Conservation (phyloP, 2,888 invertebrate species). For the Acronicta alni region DNA sequence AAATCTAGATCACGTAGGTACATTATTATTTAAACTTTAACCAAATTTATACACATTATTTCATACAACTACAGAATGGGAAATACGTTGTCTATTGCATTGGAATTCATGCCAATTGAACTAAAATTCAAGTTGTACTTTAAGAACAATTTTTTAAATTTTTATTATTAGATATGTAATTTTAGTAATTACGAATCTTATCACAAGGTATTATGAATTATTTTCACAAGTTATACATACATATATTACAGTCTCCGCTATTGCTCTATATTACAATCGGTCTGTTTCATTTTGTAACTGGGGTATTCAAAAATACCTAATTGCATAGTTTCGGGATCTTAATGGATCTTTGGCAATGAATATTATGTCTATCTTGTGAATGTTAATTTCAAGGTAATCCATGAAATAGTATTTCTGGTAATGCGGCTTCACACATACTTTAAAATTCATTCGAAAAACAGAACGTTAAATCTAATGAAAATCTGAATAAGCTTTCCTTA, state of each 20-base stretch:
- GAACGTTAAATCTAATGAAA: too few species aligned
- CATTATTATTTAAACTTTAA: constrained; percentile 6
- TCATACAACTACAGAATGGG: constrained; percentile 21
- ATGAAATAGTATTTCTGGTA: too few species aligned
- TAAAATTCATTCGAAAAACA: too few species aligned
- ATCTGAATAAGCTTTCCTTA: too few species aligned
- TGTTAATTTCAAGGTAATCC: too few species aligned
- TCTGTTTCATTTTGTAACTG: constrained; percentile 18
- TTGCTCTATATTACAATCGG: constrained; percentile 26
- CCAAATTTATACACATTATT: not conserved
- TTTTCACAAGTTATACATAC: constrained; percentile 38
- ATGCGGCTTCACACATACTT: too few species aligned
- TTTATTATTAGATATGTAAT: constrained; percentile 65
- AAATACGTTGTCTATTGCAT: constrained; percentile 5
- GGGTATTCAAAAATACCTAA: not conserved
- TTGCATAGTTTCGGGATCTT: not conserved
- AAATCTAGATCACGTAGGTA: constrained; percentile 20
- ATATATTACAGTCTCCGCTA: constrained; percentile 42
- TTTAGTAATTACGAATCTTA: constrained; percentile 63
- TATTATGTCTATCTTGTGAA: constrained; percentile 4
- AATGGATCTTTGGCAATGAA: constrained; percentile 9
- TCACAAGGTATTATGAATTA: constrained; percentile 70
- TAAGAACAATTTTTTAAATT: constrained; percentile 37
- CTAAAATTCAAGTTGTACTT: constrained; percentile 41
- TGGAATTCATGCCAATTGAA: constrained; percentile 27